Evolutionary conservation across 2,113 vertebrate genomes (phyloP).

Genomic region (Python bivittatus): DNA sequence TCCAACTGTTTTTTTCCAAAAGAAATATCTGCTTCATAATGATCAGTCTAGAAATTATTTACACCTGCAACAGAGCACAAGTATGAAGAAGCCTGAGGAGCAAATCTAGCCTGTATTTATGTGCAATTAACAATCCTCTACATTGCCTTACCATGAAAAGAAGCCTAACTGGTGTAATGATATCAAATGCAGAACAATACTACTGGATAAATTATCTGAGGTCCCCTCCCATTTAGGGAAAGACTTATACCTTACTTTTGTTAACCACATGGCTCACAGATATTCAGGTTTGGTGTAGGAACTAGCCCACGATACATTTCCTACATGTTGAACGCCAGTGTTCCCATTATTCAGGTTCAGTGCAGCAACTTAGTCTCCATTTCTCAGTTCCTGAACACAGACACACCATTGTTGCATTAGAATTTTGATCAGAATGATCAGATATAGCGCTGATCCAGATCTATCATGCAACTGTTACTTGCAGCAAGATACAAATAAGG

Average conservation of each 20-base stretch:
- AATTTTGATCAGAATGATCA: conserved; percentile 30
- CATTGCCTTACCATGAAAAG: neutral
- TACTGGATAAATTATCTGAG: neutral
- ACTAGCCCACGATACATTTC: neutral
- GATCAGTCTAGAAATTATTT: neutral
- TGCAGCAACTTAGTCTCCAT: neutral
- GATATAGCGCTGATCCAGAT: conserved; percentile 14
- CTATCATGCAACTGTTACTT: conserved; percentile 40
- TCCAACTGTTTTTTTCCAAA: neutral
- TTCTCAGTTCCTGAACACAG: neutral
- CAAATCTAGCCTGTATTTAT: neutral
- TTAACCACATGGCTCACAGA: neutral
- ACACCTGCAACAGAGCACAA: neutral
- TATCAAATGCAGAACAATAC: neutral
- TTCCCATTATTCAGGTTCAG: conserved; percentile 20
- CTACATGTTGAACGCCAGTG: neutral
- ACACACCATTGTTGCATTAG: neutral
- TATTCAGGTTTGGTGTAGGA: neutral
- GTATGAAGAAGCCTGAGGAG: too few relatives aligned
- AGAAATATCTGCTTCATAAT: neutral
- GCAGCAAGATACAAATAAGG: conserved; percentile 16
- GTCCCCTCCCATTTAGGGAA: neutral
- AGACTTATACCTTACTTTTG: neutral
- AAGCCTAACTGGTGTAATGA: neutral
- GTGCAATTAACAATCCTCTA: neutral